These are phyloP conservation scores for Progne subis DNA, from an alignment of 2,113 vertebrate genomes.

Conservation along the genomic window DNA sequence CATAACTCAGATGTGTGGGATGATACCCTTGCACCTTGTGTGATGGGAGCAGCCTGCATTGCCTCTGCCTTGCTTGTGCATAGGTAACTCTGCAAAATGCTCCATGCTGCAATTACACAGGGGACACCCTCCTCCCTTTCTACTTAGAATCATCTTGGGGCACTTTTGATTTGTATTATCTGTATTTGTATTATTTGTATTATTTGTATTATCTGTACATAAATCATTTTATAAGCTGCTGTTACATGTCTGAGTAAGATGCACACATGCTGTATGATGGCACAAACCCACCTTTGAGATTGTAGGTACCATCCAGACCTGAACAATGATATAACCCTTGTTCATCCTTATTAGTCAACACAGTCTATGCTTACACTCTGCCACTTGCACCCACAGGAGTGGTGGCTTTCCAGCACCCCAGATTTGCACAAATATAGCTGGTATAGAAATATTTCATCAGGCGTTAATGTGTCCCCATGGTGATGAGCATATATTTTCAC, in stretches of 20 bases:
- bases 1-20: background rate
- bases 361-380: background rate
- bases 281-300: background rate
- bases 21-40: background rate
- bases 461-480: constrained; percentile 18
- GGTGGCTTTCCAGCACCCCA: background rate
- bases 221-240: background rate
- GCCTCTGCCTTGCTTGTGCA: background rate
- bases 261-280: accelerated
- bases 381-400: background rate
- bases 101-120: background rate
- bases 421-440: background rate
- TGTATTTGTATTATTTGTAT: background rate
- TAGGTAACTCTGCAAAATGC: background rate
- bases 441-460: background rate
- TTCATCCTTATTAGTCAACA: background rate
- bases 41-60: accelerated
- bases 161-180: background rate
- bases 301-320: background rate
- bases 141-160: background rate
- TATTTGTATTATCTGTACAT: background rate
- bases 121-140: background rate
- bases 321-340: background rate
- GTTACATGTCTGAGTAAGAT: background rate
- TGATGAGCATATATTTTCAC: constrained; percentile 14